Conservation (phyloP, 2,113 vertebrate genomes). For the Protobothrops flavoviridis region DNA sequence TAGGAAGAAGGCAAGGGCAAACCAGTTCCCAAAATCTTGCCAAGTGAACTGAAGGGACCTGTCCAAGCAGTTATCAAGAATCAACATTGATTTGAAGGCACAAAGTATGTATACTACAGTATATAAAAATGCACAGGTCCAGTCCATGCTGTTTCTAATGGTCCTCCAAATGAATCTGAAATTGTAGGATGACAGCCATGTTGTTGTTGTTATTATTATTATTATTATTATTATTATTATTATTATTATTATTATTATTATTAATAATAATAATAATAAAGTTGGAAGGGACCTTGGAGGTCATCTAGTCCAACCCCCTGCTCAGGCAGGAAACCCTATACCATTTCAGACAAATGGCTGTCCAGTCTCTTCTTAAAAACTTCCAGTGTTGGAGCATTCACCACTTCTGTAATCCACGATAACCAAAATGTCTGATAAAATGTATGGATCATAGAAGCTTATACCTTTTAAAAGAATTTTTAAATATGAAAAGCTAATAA, state of each 20-base stretch:
- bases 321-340: no score
- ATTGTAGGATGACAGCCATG: background rate
- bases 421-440: background rate
- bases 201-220: background rate
- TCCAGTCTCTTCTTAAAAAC: no score
- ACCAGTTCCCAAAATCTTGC: background rate
- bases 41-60: background rate
- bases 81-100: background rate
- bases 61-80: background rate
- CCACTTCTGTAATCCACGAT: background rate
- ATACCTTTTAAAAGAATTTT: background rate
- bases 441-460: background rate
- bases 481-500: background rate
- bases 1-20: background rate
- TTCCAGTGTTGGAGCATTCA: no score
- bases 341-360: no score
- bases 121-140: background rate
- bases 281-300: no score
- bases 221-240: no score
- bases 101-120: background rate
- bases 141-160: conserved; percentile 13
- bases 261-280: no score
- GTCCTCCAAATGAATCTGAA: background rate
- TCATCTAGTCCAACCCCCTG: no score
- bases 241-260: no score